Evolutionary conservation across 2,888 invertebrate genomes (phyloP).

Genomic region (Noctua janthina): DNA sequence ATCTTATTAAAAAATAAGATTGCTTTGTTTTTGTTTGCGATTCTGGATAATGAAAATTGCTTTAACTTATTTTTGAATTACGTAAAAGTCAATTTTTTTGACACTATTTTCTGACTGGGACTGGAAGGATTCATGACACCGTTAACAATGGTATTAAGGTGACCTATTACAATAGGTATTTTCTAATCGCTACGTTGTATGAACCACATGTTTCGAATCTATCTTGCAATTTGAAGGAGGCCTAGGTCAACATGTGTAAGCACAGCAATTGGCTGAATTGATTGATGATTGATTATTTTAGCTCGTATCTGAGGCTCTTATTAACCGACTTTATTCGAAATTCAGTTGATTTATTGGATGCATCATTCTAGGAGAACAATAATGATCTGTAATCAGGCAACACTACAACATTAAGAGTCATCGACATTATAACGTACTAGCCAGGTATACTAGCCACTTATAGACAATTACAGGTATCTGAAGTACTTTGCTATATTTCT

Average conservation of each 20-base stretch:
- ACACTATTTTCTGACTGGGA: neutral
- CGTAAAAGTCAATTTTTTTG: neutral
- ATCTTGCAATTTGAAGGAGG: constrained; percentile 12
- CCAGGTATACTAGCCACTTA: no score
- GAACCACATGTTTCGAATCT: constrained; percentile 6
- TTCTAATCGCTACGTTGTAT: neutral
- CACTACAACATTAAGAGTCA: neutral
- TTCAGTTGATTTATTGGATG: neutral
- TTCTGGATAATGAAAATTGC: constrained; percentile 21
- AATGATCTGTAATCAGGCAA: neutral
- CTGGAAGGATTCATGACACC: neutral
- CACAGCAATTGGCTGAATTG: constrained; percentile 21
- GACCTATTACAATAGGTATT: neutral
- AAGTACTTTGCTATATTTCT: constrained; percentile 2
- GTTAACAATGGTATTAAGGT: neutral
- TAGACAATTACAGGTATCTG: neutral
- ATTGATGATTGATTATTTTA: constrained; percentile 6
- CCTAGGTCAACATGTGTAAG: constrained; percentile 1
- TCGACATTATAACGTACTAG: neutral
- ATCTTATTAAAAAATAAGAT: constrained; percentile 42
- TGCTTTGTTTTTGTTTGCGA: constrained; percentile 19
- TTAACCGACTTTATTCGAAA: neutral
- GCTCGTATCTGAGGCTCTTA: neutral
- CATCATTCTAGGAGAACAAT: neutral
- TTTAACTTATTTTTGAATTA: constrained; percentile 6